These are phyloP conservation scores for Phoenicopterus ruber DNA, from an alignment of 2,113 vertebrate species.

Conservation along the genomic window DNA sequence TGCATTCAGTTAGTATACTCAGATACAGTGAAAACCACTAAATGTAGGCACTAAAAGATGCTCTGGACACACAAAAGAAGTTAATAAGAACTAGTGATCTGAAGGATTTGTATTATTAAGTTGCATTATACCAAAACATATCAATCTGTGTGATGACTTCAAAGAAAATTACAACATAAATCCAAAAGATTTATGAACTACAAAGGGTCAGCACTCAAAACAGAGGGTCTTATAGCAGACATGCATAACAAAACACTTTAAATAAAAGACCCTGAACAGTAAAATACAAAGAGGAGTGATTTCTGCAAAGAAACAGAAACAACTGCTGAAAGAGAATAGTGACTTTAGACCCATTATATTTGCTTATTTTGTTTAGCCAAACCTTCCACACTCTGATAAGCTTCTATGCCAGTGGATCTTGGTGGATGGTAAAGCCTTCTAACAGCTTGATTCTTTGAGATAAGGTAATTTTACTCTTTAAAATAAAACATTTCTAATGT, in stretches of 20 bases:
- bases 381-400: not conserved
- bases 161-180: not conserved
- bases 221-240: not conserved
- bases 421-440: not conserved
- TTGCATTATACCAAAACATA: not conserved
- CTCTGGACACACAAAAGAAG: not conserved
- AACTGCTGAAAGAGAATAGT: not conserved
- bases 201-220: not conserved
- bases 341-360: not conserved
- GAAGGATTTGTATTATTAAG: not conserved
- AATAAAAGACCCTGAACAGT: not conserved
- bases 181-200: not conserved
- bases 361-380: not conserved
- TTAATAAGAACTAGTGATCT: not conserved
- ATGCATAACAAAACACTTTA: not conserved
- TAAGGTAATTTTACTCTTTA: not conserved
- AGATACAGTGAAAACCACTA: not conserved
- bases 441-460: not conserved
- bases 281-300: not conserved
- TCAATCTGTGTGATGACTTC: not conserved
- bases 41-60: not conserved
- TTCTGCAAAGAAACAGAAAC: not conserved
- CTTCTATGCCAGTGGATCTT: not conserved
- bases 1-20: not conserved
- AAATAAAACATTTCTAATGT: not conserved